phyloP scores from a whole-genome alignment of 2,797 vertebrate species.

The Paguma larvata region DNA sequence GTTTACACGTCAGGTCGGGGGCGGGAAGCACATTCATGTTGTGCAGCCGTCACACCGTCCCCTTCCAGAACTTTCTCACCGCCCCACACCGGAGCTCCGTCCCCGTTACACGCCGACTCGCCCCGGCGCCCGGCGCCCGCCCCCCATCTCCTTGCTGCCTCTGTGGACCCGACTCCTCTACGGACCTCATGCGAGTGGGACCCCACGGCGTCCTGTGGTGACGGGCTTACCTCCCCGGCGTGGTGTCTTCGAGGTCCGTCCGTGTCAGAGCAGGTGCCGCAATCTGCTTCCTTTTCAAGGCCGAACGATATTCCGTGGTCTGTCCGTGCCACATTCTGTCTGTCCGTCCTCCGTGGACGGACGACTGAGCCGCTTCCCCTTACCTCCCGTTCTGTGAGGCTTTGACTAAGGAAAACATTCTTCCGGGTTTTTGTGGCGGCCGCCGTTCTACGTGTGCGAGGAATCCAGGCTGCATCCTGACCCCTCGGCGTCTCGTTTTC shows the following conservation, averaged over 20 bases:
- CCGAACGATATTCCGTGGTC: neutral
- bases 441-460: neutral
- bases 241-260: neutral
- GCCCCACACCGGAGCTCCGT: neutral
- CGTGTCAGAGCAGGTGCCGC: fast-evolving
- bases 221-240: neutral
- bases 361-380: neutral
- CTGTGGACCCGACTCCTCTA: neutral
- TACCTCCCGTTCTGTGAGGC: neutral
- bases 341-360: fast-evolving
- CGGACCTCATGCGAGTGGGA: fast-evolving
- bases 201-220: fast-evolving
- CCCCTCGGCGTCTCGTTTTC: fast-evolving
- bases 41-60: no score
- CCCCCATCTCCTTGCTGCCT: neutral
- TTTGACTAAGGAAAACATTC: neutral
- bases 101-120: fast-evolving
- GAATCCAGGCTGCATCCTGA: neutral
- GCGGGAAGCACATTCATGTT: fast-evolving
- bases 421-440: neutral
- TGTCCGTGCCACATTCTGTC: neutral
- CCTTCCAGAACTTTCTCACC: neutral
- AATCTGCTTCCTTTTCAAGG: neutral
- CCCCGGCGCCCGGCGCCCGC: neutral
- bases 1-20: neutral